These are phyloP conservation scores for Spea bombifrons DNA, from an alignment of 2,113 vertebrate genomes.

Conservation along the genomic window DNA sequence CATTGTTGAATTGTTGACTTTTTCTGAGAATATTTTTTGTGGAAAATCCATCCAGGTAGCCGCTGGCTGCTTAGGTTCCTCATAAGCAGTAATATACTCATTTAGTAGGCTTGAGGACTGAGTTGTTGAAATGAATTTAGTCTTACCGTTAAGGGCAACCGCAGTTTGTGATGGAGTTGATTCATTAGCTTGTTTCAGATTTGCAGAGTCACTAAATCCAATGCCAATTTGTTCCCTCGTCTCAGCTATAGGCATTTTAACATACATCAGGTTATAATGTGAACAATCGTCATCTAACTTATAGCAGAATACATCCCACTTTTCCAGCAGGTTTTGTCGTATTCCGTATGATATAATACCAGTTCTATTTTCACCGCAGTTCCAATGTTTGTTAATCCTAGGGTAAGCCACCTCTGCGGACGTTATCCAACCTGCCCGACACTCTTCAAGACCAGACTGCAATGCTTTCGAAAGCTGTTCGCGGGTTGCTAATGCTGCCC, in stretches of 20 bases:
- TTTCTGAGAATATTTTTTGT: too few relatives aligned
- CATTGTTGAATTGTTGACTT: too few relatives aligned
- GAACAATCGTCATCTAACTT: conserved; percentile 41
- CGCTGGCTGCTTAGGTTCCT: too few relatives aligned
- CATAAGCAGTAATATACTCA: too few relatives aligned
- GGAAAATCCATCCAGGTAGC: too few relatives aligned
- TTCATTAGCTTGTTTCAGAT: not conserved
- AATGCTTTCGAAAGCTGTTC: conserved; percentile 36
- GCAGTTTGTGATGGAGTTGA: too few relatives aligned
- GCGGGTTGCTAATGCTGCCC: conserved; percentile 41
- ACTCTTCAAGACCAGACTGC: conserved; percentile 47
- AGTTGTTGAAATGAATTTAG: not conserved
- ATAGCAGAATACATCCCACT: conserved; percentile 52
- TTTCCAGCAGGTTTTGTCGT: conserved; percentile 45
- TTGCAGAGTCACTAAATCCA: not conserved
- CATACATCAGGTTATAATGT: conserved; percentile 9
- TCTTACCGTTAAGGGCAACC: not conserved
- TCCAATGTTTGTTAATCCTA: conserved; percentile 48
- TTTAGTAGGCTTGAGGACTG: not conserved
- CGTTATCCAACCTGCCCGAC: conserved; percentile 49
- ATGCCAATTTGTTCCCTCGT: not conserved
- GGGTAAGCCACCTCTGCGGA: conserved; percentile 49
- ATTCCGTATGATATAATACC: conserved; percentile 52
- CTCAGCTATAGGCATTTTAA: not conserved
- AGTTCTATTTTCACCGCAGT: conserved; percentile 49